A percentile compares a stretch with the other conserved stretches of the same genome.
Conservation (phyloP, 1,140 invertebrate species). For the Idris sp. region DNA sequence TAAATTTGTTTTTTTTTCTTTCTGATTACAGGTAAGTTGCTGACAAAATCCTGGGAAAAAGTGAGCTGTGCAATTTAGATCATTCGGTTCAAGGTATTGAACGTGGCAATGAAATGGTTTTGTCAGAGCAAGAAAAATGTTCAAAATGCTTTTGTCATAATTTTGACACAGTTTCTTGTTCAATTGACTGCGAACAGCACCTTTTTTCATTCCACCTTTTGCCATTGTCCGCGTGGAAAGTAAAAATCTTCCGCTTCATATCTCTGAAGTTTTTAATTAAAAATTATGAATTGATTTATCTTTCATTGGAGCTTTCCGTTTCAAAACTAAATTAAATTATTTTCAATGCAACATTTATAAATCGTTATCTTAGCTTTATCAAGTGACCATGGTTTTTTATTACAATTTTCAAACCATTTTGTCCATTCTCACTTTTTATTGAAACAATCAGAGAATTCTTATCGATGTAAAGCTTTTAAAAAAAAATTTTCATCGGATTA, state of each 20-base stretch:
- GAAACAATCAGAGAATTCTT: too few relatives aligned
- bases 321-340: slow-evolving; percentile 9
- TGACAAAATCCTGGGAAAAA: slow-evolving; percentile 22
- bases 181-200: slow-evolving; percentile 33
- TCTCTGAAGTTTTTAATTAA: slow-evolving; percentile 10
- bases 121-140: slow-evolving; percentile 11
- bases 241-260: slow-evolving; percentile 1
- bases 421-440: too few relatives aligned
- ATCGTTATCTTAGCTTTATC: background rate
- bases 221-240: background rate
- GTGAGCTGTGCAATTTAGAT: slow-evolving; percentile 24
- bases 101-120: slow-evolving; percentile 46
- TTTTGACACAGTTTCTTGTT: slow-evolving; percentile 32
- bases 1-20: slow-evolving; percentile 24
- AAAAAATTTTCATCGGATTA: too few relatives aligned
- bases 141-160: slow-evolving; percentile 20
- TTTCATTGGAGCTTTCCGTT: background rate
- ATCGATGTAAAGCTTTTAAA: too few relatives aligned
- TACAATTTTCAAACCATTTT: too few relatives aligned
- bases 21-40: slow-evolving; percentile 46
- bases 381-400: too few relatives aligned
- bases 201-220: slow-evolving; percentile 16
- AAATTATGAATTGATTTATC: slow-evolving; percentile 8
- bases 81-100: slow-evolving; percentile 42
- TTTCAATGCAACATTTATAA: background rate